Conservation (phyloP, 2,113 vertebrate species). For the Erythrolamprus reginae region DNA sequence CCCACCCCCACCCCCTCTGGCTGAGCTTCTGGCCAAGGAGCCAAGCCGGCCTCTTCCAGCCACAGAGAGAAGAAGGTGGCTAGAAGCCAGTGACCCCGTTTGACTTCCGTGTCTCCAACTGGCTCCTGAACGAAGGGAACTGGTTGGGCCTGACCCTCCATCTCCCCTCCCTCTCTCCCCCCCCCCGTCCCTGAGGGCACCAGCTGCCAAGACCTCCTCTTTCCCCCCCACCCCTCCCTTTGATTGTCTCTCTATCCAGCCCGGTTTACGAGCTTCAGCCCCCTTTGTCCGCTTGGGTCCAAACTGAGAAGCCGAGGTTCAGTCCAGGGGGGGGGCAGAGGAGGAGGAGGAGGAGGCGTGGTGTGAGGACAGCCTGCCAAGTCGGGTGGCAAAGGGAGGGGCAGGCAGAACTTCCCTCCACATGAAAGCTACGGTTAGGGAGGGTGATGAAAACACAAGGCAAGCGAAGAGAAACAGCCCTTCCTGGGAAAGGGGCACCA, state of each 20-base stretch:
- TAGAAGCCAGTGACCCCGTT: slow-evolving; percentile 58
- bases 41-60: slow-evolving; percentile 38
- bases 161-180: background rate
- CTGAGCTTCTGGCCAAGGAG: slow-evolving; percentile 31
- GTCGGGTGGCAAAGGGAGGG: background rate
- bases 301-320: too few relatives aligned
- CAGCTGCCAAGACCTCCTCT: slow-evolving; percentile 30
- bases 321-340: too few relatives aligned
- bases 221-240: background rate
- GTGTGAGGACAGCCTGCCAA: background rate
- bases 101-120: slow-evolving; percentile 50
- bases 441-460: background rate
- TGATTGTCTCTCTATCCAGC: background rate
- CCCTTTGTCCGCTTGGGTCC: slow-evolving; percentile 15
- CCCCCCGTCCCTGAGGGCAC: background rate
- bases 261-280: slow-evolving; percentile 14
- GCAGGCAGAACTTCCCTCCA: background rate
- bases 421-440: slow-evolving; percentile 22
- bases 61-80: slow-evolving; percentile 33
- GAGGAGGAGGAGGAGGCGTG: background rate
- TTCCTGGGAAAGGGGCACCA: background rate
- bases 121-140: slow-evolving; percentile 5
- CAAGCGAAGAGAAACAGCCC: background rate
- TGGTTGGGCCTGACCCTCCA: slow-evolving; percentile 26
- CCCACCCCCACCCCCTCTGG: background rate